These are phyloP conservation scores for Sminthurides bifidus DNA, from an alignment of 1,140 invertebrate species.

Conservation along the genomic window DNA sequence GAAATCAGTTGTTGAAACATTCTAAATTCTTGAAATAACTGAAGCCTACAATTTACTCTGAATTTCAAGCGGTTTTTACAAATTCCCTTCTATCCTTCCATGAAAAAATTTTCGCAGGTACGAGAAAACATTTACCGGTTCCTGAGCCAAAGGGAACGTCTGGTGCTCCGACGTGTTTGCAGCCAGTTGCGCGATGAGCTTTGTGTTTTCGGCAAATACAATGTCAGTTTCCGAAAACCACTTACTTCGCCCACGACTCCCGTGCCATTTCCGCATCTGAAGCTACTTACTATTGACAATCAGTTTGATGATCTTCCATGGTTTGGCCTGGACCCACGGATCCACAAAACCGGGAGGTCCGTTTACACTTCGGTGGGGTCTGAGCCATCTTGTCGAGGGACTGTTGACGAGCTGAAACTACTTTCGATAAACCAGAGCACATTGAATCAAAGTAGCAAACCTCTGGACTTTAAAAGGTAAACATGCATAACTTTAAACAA, in stretches of 20 bases:
- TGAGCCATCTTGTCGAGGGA: neutral
- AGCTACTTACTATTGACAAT: conserved; percentile 2
- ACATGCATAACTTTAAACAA: too few species aligned
- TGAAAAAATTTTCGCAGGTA: neutral
- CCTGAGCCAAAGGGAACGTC: neutral
- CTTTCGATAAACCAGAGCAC: neutral
- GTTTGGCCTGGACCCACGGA: neutral
- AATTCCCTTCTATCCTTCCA: neutral
- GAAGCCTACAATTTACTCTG: too few species aligned
- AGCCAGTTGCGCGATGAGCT: neutral
- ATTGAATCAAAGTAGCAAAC: neutral
- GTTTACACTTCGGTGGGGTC: neutral
- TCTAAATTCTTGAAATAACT: too few species aligned
- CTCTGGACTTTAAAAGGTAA: neutral
- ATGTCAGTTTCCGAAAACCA: conserved; percentile 1
- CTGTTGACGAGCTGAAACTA: neutral
- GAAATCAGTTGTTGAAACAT: too few species aligned
- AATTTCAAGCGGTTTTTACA: too few species aligned
- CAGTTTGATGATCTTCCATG: neutral
- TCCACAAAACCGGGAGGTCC: neutral
- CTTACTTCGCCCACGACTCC: neutral
- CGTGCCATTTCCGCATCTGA: conserved; percentile 1
- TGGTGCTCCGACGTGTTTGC: neutral
- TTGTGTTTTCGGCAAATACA: neutral
- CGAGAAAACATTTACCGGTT: neutral